Base-by-base conservation (phyloP, 2,113 vertebrate genomes). In the Lucifuga dentata region DNA sequence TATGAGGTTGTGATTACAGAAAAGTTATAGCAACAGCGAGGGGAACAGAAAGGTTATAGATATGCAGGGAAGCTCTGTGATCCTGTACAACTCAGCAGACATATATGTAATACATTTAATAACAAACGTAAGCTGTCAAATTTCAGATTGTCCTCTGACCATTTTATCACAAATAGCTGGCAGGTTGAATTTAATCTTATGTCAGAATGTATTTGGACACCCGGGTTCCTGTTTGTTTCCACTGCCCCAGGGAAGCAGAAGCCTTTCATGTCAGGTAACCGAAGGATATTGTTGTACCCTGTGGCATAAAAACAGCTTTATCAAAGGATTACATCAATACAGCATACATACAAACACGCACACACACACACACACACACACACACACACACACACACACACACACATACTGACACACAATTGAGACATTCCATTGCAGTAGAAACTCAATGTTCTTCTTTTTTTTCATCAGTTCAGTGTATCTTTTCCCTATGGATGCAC, bases 241-340 rank as follows among this genome's bases (percentile, higher is more conserved):
- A 29, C 39, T 26, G 59, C 66, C 33, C 36, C 33, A 48, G 53
- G 59, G 48, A 60, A 52, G 7, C 33, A 15, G 21, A 19, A 50
- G 17, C 8, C 43, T 67, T 61, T 63, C 45, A 53, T 64, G 52
- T 48, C 35, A 9, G 16, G 38, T 38, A 15, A 26, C 64, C 59
- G 35, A 36, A 24, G 46, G 69, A 43, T 51, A 43, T 67, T 61
- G 36, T 67, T 61, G 36, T 32, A 16, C 36, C 59, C 43, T 49
- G n/a, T 38, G 59, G 17, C 20, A 48, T 69, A 49, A 16, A 64
- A 39, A 72, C 40, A 49, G 29, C n/a, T 20, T 46, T 5, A 57
- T 68, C 41, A 50, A 55, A 64, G 41, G 16, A n/a, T 5, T 43
- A 19, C 40, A 40, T 65, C 48, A 49, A 36, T 9, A 50, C 15